A percentile compares a stretch with the other conserved stretches of the same genome.
Evolutionary conservation across 1,140 invertebrate genomes (phyloP).

Genomic region (Trichogramma pretiosum): DNA sequence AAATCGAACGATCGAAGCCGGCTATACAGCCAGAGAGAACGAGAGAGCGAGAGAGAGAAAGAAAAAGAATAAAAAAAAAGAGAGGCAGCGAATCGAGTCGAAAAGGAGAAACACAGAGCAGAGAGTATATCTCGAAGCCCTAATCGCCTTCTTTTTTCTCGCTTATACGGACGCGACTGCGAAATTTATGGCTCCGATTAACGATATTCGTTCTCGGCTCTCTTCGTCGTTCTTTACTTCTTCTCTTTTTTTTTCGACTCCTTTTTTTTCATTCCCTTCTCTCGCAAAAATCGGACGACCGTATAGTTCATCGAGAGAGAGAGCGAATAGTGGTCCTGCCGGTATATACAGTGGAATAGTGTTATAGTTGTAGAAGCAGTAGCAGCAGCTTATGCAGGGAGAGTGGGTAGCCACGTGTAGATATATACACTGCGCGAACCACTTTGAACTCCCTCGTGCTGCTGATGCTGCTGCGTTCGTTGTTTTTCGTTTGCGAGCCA

Average conservation of each 20-base stretch:
- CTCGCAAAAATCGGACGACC: slow-evolving; percentile 5
- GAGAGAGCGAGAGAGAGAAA: no score
- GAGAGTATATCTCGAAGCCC: background rate
- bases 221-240: no score
- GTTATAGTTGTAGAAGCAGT: no score
- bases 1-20: no score
- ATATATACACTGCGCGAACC: background rate
- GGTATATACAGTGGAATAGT: background rate
- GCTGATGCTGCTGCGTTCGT: background rate
- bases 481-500: background rate
- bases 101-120: background rate
- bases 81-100: background rate
- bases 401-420: background rate
- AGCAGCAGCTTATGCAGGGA: no score
- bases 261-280: no score
- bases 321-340: no score
- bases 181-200: slow-evolving; percentile 22
- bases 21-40: no score
- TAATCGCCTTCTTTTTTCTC: slow-evolving; percentile 13
- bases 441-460: background rate
- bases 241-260: no score
- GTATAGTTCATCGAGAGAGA: slow-evolving; percentile 3
- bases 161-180: background rate
- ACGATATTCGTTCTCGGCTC: slow-evolving; percentile 11
- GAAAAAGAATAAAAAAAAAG: slow-evolving; percentile 1